Base-by-base conservation (phyloP, 2,888 invertebrate species). In the Iphiclides podalirius region DNA sequence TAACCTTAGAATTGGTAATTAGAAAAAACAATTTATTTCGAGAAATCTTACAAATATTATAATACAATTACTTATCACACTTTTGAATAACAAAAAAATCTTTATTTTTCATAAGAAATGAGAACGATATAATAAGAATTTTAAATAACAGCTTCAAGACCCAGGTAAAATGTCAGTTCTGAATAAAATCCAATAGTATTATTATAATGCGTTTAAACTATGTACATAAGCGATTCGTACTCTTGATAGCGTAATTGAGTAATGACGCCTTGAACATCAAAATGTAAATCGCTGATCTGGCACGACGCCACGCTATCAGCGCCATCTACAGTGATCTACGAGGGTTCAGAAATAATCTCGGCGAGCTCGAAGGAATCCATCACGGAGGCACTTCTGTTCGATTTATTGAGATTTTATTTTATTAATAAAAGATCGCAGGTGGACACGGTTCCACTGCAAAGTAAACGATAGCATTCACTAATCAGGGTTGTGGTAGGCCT, bases 311-410 rank as follows among this genome's bases (percentile, higher is more conserved):
- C 70, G 41, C 56, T 82, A 85, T 86, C 87, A 67, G 70, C 72
- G 75, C 67, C 82, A 87, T 88, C 86, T 86, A 70, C 59, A 72
- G 78, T 81, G 85, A 83, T 84, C 76, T 85, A 85, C 75, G 77
- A 67, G 70, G 69, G 63, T 58, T 58, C 71, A 64, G 57, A 67
- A 75, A 75, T 76, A 74, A 44, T 40, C 47, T 54, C 53, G 51
- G 47, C 45, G 31, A 12, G 43, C 42, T 39, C 47, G 41, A 38
- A 48, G 42, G 40, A 52, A 41, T 37, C 15, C 37, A 38, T 42
- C 37, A 14, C 26, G 34, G 33, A 31, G 15, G 8, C 9, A 37
- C 13, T 31, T 31, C 11, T 6, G 6, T 11, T 12, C 33, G 31
- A 16, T 36, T 36, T 31, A 36, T 36, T 11, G 11, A 15, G 36